phyloP scores from a whole-genome alignment of 2,888 invertebrate genomes.

The Lycocerus yunnanus region DNA sequence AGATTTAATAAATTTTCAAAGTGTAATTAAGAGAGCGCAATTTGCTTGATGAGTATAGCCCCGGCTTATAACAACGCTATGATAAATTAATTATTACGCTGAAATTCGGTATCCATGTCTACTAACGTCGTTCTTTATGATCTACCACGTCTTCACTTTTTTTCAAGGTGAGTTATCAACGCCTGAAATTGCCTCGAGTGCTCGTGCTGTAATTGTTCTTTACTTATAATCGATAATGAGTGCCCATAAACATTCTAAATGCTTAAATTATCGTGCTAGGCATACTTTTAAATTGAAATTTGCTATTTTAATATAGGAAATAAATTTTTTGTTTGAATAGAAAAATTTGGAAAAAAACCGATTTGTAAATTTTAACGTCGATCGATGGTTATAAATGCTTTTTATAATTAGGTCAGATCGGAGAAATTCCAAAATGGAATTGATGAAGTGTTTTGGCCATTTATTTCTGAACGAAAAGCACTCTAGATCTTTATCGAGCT shows the following conservation, averaged over 20 bases:
- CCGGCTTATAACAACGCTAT: neutral
- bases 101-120: neutral
- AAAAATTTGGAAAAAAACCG: too few relatives aligned
- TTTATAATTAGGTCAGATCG: neutral
- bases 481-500: too few relatives aligned
- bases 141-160: neutral
- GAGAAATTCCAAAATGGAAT: neutral
- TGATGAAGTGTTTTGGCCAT: neutral
- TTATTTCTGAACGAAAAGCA: too few relatives aligned
- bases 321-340: neutral
- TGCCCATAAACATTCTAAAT: neutral
- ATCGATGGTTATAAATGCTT: too few relatives aligned
- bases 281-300: neutral
- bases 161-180: neutral
- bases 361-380: too few relatives aligned
- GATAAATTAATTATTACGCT: neutral
- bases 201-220: neutral
- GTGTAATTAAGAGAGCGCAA: neutral
- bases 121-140: neutral
- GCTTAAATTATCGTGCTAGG: neutral
- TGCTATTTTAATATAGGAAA: neutral
- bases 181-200: neutral
- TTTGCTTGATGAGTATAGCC: neutral
- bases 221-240: neutral
- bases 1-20: neutral